These are phyloP conservation scores for Poecile atricapillus DNA, from an alignment of 2,113 vertebrate species.

Conservation along the genomic window DNA sequence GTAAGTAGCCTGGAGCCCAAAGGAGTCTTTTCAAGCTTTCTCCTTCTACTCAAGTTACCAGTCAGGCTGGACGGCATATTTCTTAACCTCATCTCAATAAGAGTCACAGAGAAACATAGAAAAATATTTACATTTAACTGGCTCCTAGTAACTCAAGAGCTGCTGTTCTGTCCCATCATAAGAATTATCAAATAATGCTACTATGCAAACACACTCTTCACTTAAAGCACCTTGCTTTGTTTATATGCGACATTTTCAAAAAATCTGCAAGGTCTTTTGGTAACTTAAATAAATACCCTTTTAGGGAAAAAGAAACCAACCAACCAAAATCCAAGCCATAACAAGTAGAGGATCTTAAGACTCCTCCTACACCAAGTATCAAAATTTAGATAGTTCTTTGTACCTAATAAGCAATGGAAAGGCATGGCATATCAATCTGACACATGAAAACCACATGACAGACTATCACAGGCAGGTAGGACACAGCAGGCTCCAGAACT, in stretches of 20 bases:
- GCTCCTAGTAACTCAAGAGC: background rate
- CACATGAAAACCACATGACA: fast-evolving
- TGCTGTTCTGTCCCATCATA: background rate
- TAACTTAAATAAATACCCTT: background rate
- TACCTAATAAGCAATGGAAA: background rate
- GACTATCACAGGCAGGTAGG: background rate
- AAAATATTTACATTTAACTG: conserved; percentile 23
- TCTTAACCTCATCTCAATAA: background rate
- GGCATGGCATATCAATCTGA: background rate
- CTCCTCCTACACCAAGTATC: background rate
- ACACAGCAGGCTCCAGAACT: background rate
- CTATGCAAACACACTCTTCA: background rate
- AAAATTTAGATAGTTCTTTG: background rate
- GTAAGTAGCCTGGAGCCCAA: background rate
- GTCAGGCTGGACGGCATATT: background rate
- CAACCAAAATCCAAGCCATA: background rate
- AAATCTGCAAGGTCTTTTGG: background rate
- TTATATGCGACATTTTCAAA: background rate
- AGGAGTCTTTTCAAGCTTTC: background rate
- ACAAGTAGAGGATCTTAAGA: background rate
- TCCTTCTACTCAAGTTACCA: background rate
- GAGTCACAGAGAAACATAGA: background rate
- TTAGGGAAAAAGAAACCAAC: background rate
- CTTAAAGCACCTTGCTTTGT: background rate
- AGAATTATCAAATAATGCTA: background rate